Base-by-base conservation (phyloP, 2,113 vertebrate species). In the Oreochromis tanganicae region DNA sequence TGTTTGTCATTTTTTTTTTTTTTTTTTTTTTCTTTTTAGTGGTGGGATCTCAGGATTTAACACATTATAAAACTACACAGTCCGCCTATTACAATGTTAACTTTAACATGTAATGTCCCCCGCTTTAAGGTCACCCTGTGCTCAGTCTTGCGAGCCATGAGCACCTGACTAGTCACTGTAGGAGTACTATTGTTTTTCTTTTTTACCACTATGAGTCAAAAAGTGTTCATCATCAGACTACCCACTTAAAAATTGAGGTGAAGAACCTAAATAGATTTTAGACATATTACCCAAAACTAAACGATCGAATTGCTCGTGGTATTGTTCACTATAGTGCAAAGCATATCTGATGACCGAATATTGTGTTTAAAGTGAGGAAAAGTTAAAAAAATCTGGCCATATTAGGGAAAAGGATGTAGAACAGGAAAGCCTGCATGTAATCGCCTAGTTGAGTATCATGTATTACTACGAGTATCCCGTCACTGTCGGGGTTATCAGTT, bases 331-430 rank as follows among this genome's bases (percentile, higher is more conserved):
- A 9, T 1, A 10, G 38, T 2, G 66, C 38, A 27, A 27, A 27
- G 21, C 1, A 16, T 2, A 29, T 75, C 27, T 1, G 10, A 32
- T 52, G 73, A 32, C 43, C 0, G 14, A 19, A 78, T 78, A 19
- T 32, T 78, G 10, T 50, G 27, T 50, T 34, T 50, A 78, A 75
- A 78, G 46, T 78, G 73, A n/a, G 46, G 73, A 29, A 78, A 78
- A 52, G 73, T 52, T n/a, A 2, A 48, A 2, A 2, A 29, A 19
- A 32, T 32, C 14, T 29, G 2, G 9, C 2, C 24, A 27, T 5
- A 19, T 75, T 43, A 29, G 71, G 0, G 24, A 0, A 29, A 46
- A 7, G 24, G 41, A 0, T 48, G 41, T 48, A 27, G 68, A 73
- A 17, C 0, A 29, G 43, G 41, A 75, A 27, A 48, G 2, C n/a